phyloP scores from a whole-genome alignment of 53 echinoderm and acorn worm species.

The Hippasteria phrygiana region DNA sequence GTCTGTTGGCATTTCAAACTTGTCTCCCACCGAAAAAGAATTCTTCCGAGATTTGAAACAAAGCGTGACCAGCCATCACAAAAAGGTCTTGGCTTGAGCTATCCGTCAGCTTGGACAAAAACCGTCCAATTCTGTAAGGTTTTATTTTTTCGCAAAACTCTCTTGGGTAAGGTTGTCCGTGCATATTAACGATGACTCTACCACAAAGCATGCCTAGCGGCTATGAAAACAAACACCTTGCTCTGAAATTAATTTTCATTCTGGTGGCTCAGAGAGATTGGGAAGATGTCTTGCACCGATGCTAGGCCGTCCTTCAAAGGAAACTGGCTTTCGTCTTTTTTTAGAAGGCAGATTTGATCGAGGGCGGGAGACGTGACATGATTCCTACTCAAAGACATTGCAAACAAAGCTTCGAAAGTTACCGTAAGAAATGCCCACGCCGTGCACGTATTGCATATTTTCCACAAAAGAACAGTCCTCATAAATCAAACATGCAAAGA shows the following conservation, averaged over 20 bases:
- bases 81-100: background rate
- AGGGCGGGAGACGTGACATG: conserved; percentile 17
- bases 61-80: conserved; percentile 9
- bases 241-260: conserved; percentile 29
- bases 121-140: background rate
- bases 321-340: background rate
- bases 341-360: background rate
- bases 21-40: background rate
- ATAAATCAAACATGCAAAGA: too few species aligned
- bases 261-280: background rate
- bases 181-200: conserved; percentile 18
- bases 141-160: conserved; percentile 1
- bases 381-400: background rate
- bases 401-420: background rate
- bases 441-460: background rate
- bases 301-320: background rate
- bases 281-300: background rate
- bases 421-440: background rate
- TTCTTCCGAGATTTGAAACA: background rate
- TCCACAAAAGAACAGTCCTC: too few species aligned
- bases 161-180: conserved; percentile 1
- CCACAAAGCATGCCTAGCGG: conserved; percentile 1
- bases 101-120: background rate
- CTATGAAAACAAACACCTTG: conserved; percentile 45
- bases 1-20: background rate